Percentiles rank a stretch among this genome's conserved stretches.
Evolutionary conservation across 2,113 vertebrate species (phyloP).

Genomic region (Arenaria interpres): DNA sequence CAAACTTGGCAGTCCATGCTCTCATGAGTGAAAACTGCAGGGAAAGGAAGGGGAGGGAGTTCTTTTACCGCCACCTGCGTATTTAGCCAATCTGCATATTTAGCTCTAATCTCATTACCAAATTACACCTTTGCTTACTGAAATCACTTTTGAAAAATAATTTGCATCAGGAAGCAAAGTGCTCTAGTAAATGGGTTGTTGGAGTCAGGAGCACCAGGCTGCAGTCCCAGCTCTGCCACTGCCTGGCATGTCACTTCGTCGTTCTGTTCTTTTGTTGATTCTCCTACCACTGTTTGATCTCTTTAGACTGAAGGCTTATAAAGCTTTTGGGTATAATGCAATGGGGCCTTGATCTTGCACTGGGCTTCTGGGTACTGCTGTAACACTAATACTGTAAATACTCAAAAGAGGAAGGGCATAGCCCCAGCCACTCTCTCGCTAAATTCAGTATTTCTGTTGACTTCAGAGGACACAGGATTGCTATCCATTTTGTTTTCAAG

Average conservation of each 20-base stretch:
- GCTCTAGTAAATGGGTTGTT: background rate
- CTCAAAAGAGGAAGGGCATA: background rate
- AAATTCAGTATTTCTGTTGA: background rate
- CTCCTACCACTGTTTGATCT: constrained; percentile 26
- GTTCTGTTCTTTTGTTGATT: background rate
- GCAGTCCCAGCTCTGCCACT: background rate
- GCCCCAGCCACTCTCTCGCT: background rate
- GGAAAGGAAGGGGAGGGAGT: background rate
- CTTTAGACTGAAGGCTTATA: background rate
- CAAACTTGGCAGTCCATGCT: background rate
- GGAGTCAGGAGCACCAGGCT: background rate
- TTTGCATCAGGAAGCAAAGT: background rate
- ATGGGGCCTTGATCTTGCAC: background rate
- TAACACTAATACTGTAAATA: background rate
- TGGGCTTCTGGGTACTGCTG: background rate
- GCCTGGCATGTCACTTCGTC: background rate
- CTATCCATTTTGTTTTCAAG: constrained; percentile 57
- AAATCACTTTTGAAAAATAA: background rate
- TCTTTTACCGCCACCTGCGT: background rate
- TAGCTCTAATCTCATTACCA: background rate
- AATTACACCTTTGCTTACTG: background rate
- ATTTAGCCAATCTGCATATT: background rate
- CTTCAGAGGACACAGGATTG: background rate
- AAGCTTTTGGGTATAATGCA: background rate
- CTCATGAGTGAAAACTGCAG: background rate